phyloP scores from a whole-genome alignment of 2,113 vertebrate species.

The Astur gentilis region DNA sequence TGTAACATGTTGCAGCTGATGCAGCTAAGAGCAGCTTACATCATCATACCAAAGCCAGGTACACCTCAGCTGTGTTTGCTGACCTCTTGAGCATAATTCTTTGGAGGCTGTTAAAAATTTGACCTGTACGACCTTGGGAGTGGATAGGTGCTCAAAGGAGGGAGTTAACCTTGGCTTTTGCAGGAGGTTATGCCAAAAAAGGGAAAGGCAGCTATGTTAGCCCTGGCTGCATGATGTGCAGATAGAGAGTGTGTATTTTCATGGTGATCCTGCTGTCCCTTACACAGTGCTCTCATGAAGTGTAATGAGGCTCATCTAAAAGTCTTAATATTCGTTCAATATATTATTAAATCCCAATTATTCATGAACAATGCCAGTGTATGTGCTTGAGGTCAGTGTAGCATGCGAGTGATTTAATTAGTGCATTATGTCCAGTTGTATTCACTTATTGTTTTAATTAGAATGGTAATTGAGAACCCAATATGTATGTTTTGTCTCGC shows the following conservation, averaged over 20 bases:
- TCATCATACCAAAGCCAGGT: background rate
- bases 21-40: background rate
- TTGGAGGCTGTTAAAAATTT: background rate
- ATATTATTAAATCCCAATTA: slow-evolving; percentile 25
- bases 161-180: background rate
- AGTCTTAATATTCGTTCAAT: slow-evolving; percentile 15
- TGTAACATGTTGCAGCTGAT: background rate
- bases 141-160: background rate
- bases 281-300: background rate
- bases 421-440: background rate
- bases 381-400: background rate
- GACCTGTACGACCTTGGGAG: background rate
- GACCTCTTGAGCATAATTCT: background rate
- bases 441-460: background rate
- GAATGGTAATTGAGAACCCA: background rate
- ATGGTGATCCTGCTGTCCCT: background rate
- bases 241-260: background rate
- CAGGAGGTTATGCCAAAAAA: background rate
- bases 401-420: slow-evolving; percentile 9
- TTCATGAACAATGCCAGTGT: background rate
- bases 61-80: background rate
- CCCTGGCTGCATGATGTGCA: background rate
- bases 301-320: slow-evolving; percentile 23
- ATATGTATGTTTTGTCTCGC: background rate
- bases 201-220: background rate